These are phyloP conservation scores for Myotis pilosus DNA, from an alignment of 2,797 vertebrate species.

Conservation along the genomic window DNA sequence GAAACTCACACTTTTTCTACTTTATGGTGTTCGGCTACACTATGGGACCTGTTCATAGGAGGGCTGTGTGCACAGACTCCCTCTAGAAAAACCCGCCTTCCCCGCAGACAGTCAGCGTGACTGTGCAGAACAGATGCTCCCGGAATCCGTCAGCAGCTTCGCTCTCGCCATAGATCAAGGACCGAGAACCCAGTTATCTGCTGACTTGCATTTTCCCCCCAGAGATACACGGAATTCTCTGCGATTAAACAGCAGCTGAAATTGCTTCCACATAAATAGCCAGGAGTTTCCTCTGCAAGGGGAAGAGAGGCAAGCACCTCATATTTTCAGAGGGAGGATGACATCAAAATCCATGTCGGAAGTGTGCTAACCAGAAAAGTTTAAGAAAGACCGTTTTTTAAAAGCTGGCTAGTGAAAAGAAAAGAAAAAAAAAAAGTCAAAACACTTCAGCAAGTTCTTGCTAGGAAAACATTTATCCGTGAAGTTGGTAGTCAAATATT, in stretches of 20 bases:
- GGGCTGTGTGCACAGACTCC: background rate
- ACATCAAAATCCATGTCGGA: background rate
- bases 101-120: background rate
- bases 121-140: background rate
- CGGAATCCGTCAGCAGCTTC: background rate
- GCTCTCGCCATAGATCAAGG: background rate
- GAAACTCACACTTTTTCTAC: background rate
- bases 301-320: background rate
- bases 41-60: background rate
- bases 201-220: background rate
- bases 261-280: conserved; percentile 19
- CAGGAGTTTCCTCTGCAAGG: background rate
- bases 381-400: background rate
- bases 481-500: background rate
- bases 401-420: background rate
- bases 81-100: background rate
- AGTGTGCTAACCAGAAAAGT: background rate
- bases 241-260: background rate
- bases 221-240: background rate
- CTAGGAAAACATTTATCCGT: background rate
- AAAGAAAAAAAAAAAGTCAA: background rate
- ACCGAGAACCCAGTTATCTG: background rate
- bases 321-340: background rate
- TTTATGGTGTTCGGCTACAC: background rate
- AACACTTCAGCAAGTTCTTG: background rate